A percentile compares a stretch with the other conserved stretches of the same genome.
phyloP scores from a whole-genome alignment of 2,797 vertebrate species.

The Columba guinea region DNA sequence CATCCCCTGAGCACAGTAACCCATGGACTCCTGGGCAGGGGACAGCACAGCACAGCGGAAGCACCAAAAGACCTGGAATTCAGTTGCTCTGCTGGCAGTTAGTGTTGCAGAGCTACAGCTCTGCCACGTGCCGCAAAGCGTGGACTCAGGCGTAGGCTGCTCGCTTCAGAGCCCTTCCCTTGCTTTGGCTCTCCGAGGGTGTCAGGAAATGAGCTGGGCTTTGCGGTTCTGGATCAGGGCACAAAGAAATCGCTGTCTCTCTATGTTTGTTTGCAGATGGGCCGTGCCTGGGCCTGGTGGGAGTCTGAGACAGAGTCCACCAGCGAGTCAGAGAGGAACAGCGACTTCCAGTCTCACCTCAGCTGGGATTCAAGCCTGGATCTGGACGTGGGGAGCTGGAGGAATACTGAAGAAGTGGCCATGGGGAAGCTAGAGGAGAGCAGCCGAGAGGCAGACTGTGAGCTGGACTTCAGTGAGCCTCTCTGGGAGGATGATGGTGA shows the following conservation, averaged over 20 bases:
- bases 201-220: neutral
- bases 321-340: slow-evolving; percentile 69
- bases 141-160: neutral
- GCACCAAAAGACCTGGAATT: neutral
- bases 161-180: neutral
- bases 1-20: neutral
- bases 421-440: slow-evolving; percentile 60
- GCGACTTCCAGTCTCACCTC: slow-evolving; percentile 65
- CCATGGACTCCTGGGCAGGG: neutral
- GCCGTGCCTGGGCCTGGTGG: slow-evolving; percentile 59
- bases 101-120: neutral
- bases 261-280: slow-evolving; percentile 69
- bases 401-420: slow-evolving; percentile 55
- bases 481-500: slow-evolving; percentile 44
- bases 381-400: slow-evolving; percentile 67
- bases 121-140: neutral
- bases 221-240: neutral
- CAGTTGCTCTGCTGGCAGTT: neutral
- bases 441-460: slow-evolving; percentile 23
- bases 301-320: slow-evolving; percentile 50
- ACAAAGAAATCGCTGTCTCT: slow-evolving; percentile 28
- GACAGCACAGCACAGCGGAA: neutral
- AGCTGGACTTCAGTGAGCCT: slow-evolving; percentile 36
- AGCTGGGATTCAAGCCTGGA: slow-evolving; percentile 72
- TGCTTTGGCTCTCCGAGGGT: neutral